A percentile compares a stretch with the other conserved stretches of the same genome.
These are phyloP conservation scores for Cydia strobilella DNA, from an alignment of 1,140 invertebrate species.

Conservation along the genomic window DNA sequence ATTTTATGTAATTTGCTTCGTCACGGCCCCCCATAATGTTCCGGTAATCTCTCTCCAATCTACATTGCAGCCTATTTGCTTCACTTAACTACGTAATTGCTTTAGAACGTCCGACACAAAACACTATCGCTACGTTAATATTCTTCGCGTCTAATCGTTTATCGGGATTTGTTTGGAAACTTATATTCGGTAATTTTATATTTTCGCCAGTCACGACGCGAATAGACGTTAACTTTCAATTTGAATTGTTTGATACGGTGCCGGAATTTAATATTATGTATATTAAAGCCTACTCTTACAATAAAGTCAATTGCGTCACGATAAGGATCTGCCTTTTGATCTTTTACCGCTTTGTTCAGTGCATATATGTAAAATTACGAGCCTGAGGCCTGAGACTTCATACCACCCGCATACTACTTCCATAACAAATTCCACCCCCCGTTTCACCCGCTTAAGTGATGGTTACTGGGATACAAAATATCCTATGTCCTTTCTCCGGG, in stretches of 20 bases:
- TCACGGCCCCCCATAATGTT: conserved; percentile 24
- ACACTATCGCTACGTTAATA: conserved; percentile 35
- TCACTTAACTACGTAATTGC: conserved; percentile 40
- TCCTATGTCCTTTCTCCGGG: too few relatives aligned
- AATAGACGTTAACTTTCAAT: conserved; percentile 21
- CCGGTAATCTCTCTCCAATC: conserved; percentile 32
- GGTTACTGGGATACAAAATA: too few relatives aligned
- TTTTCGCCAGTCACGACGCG: conserved; percentile 15
- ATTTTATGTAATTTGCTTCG: conserved; percentile 21
- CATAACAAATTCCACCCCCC: too few relatives aligned
- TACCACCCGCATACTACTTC: too few relatives aligned
- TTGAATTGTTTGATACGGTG: conserved; percentile 16
- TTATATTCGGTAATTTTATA: conserved; percentile 18
- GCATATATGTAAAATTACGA: too few relatives aligned
- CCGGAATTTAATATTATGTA: conserved; percentile 1
- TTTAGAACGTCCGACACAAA: conserved; percentile 40
- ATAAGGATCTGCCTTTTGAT: not conserved
- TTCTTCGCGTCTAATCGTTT: conserved; percentile 37
- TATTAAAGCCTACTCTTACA: not conserved
- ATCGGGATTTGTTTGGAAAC: conserved; percentile 35
- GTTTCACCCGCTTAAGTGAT: too few relatives aligned
- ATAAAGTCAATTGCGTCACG: not conserved
- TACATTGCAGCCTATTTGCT: conserved; percentile 36
- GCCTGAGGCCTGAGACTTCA: too few relatives aligned
- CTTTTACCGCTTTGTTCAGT: too few relatives aligned